Percentiles rank a stretch among this genome's conserved stretches.
These are phyloP conservation scores for Xylota segnis DNA, from an alignment of 2,888 invertebrate genomes.

Conservation along the genomic window DNA sequence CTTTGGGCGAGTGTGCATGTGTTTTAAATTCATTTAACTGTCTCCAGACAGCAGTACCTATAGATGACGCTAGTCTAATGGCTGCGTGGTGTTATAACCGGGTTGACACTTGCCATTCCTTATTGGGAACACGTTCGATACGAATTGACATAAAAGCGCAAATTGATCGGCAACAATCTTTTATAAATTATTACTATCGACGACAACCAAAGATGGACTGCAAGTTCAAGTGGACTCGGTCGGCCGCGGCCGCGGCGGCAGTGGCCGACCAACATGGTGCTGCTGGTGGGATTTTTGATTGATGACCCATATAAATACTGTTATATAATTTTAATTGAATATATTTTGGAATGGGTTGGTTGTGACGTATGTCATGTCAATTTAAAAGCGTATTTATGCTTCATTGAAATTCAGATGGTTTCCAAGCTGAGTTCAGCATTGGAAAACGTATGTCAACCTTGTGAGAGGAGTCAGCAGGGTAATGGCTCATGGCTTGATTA, in stretches of 20 bases:
- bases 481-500: no score
- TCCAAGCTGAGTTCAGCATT: no score
- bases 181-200: conserved; percentile 54
- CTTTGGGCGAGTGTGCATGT: conserved; percentile 4
- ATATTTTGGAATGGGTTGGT: not conserved
- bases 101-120: conserved; percentile 47
- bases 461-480: no score
- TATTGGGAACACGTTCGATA: conserved; percentile 56
- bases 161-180: conserved; percentile 58
- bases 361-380: no score
- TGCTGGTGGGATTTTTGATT: conserved; percentile 22
- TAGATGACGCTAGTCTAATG: conserved; percentile 34
- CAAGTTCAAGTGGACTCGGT: conserved; percentile 68
- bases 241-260: conserved; percentile 8
- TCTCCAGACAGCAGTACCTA: conserved; percentile 25
- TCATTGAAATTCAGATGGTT: no score
- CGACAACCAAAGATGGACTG: conserved; percentile 57
- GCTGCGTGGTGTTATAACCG: conserved; percentile 53
- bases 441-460: no score
- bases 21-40: conserved; percentile 22
- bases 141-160: conserved; percentile 65
- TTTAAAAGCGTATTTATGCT: no score
- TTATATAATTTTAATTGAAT: conserved; percentile 38
- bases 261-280: not conserved
- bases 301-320: conserved; percentile 30